phyloP scores from a whole-genome alignment of 2,113 vertebrate genomes.

The Anguilla japonica region DNA sequence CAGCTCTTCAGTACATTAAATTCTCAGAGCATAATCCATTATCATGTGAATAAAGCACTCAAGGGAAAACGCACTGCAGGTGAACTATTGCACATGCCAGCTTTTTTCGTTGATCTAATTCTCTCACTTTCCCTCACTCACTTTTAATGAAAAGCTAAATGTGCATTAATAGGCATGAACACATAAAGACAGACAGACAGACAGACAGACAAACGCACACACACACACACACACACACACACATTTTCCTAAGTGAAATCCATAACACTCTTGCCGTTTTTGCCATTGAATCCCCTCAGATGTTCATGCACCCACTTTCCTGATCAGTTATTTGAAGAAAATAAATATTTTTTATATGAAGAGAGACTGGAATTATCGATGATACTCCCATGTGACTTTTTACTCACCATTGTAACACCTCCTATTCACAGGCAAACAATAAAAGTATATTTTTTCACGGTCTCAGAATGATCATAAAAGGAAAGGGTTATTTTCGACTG shows the following conservation, averaged over 20 bases:
- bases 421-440: too few species aligned
- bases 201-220: background rate
- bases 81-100: background rate
- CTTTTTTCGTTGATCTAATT: background rate
- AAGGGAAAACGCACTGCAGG: background rate
- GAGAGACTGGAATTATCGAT: background rate
- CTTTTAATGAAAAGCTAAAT: background rate
- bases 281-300: background rate
- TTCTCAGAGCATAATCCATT: background rate
- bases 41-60: background rate
- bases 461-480: too few species aligned
- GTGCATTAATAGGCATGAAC: background rate
- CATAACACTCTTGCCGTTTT: background rate
- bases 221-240: background rate
- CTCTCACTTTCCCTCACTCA: background rate
- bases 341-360: background rate
- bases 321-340: too few species aligned
- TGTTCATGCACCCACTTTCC: background rate
- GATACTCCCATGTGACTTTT: background rate
- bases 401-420: background rate
- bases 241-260: background rate
- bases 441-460: too few species aligned
- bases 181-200: background rate
- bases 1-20: background rate
- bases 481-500: too few species aligned